Conservation (phyloP, 1,140 invertebrate genomes). For the Drosophila saltans region DNA sequence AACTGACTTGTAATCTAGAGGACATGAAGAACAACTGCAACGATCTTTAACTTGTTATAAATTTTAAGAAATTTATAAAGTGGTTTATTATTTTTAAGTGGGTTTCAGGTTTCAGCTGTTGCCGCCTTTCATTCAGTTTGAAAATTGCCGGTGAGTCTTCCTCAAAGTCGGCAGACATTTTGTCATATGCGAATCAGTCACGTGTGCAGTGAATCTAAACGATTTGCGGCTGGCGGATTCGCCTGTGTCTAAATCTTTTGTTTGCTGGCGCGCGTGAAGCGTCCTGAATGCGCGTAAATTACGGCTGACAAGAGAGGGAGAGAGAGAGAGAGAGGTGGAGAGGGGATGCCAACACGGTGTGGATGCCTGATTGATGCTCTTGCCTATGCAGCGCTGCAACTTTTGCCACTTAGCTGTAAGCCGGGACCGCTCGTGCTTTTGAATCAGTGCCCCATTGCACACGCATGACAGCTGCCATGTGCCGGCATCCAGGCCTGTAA, state of each 20-base stretch:
- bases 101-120: neutral
- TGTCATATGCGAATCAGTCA: constrained; percentile 53
- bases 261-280: constrained; percentile 47
- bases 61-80: too few species aligned
- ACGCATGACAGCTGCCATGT: constrained; percentile 78
- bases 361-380: constrained; percentile 68
- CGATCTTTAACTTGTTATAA: too few species aligned
- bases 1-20: too few species aligned
- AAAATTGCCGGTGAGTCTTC: neutral
- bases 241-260: constrained; percentile 64
- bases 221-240: constrained; percentile 45
- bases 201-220: constrained; percentile 70
- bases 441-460: constrained; percentile 49
- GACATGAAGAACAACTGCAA: too few species aligned
- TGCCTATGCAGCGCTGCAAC: constrained; percentile 55
- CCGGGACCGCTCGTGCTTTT: constrained; percentile 33
- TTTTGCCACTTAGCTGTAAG: constrained; percentile 60
- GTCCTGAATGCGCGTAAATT: constrained; percentile 73
- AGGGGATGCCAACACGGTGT: neutral
- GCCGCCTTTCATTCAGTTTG: neutral
- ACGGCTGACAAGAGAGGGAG: constrained; percentile 61
- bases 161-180: constrained; percentile 9
- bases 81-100: too few species aligned
- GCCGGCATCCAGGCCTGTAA: constrained; percentile 34
- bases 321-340: neutral